Evolutionary conservation across 2,113 vertebrate genomes (phyloP).

Genomic region (Gnathonemus echidnorhynchus): DNA sequence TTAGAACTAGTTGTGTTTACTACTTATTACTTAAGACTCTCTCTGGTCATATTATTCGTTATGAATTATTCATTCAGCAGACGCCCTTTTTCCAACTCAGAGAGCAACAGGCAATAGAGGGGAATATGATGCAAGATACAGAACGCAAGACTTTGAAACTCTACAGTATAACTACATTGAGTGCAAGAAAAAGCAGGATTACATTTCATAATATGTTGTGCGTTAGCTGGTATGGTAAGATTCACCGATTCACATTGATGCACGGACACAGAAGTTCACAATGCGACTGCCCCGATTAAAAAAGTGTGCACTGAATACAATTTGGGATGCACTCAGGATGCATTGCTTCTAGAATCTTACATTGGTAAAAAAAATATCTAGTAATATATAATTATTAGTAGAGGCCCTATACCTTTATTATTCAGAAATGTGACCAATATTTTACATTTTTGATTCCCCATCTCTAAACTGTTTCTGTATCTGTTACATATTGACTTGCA

Average conservation of each 20-base stretch:
- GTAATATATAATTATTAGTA: neutral
- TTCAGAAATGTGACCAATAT: neutral
- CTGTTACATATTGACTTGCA: neutral
- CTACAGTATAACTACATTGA: neutral
- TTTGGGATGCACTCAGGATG: neutral
- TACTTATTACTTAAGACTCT: neutral
- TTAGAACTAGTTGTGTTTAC: constrained; percentile 7
- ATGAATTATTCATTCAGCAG: constrained; percentile 1
- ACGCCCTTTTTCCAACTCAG: neutral
- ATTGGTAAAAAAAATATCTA: neutral
- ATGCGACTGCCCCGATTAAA: neutral
- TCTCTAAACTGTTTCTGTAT: neutral
- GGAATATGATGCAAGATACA: neutral
- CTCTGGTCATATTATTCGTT: neutral
- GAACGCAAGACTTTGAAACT: neutral
- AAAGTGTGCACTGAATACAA: neutral
- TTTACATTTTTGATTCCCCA: neutral
- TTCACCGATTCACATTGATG: neutral
- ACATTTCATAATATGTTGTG: neutral
- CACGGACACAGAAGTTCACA: neutral
- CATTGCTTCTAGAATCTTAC: neutral
- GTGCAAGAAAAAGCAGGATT: neutral
- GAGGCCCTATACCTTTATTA: neutral
- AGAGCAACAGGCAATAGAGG: neutral
- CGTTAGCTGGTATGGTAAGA: neutral